Evolutionary conservation across 2,113 vertebrate species (phyloP).

Genomic region (Ovibos moschatus): DNA sequence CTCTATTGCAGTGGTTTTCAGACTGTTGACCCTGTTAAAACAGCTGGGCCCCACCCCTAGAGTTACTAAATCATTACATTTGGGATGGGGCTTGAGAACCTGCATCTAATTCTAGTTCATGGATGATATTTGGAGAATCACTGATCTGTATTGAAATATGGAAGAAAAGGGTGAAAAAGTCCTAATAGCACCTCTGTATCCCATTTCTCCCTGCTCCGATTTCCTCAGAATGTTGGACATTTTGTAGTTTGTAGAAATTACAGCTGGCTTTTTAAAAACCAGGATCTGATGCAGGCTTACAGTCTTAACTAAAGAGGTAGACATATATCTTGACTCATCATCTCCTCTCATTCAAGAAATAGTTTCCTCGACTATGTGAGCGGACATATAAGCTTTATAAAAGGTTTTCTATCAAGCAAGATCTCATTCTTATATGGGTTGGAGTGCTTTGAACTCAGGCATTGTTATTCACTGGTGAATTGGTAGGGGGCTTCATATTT

Average conservation of each 20-base stretch:
- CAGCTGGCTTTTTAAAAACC: not conserved
- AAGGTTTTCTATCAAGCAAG: not conserved
- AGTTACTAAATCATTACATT: not conserved
- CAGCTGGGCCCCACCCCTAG: not conserved
- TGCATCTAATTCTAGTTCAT: not conserved
- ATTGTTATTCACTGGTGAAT: not conserved
- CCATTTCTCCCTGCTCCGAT: fast-evolving
- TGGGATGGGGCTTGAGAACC: not conserved
- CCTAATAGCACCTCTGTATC: not conserved
- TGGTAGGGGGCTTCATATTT: not conserved
- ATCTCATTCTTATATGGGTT: not conserved
- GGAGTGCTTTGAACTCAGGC: not conserved
- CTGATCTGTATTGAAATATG: not conserved
- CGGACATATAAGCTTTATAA: not conserved
- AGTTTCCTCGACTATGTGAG: not conserved
- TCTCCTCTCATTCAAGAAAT: not conserved
- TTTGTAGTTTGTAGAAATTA: not conserved
- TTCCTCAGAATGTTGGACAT: not conserved
- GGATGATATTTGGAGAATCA: not conserved
- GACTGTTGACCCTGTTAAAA: not conserved
- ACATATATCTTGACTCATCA: not conserved
- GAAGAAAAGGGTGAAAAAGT: not conserved
- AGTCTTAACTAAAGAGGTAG: not conserved
- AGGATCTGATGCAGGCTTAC: not conserved
- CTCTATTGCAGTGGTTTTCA: not conserved